Percentiles rank a stretch among this genome's conserved stretches.
Evolutionary conservation across 2,797 vertebrate species (phyloP).

Genomic region (Sebastiscus tertius): DNA sequence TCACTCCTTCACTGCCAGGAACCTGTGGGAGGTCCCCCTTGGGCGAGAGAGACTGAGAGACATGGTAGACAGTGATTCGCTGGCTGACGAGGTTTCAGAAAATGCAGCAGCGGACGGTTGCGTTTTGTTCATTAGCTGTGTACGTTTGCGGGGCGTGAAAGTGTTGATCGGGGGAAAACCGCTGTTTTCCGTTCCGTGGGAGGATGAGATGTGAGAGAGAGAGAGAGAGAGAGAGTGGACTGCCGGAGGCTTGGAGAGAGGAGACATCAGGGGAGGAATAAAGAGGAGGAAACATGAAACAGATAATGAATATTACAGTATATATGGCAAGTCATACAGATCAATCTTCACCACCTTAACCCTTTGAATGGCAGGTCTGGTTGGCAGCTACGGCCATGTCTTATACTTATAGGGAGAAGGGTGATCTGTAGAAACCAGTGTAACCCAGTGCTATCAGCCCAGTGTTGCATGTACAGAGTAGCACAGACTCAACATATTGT

Average conservation of each 20-base stretch:
- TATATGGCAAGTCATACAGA: neutral
- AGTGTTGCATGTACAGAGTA: neutral
- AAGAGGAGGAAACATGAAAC: neutral
- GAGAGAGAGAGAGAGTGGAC: conserved; percentile 5
- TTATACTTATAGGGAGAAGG: neutral
- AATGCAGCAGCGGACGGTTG: conserved; percentile 5
- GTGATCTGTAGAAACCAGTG: conserved; percentile 1
- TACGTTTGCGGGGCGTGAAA: neutral
- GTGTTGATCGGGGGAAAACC: conserved; percentile 6
- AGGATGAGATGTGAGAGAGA: conserved; percentile 7
- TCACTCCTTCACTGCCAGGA: conserved; percentile 66
- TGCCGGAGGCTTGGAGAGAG: neutral
- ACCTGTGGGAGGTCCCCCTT: conserved; percentile 65
- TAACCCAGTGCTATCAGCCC: neutral
- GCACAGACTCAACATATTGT: neutral
- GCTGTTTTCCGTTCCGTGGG: neutral
- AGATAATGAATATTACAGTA: neutral
- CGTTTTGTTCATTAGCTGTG: conserved; percentile 37
- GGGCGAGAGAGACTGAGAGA: conserved; percentile 51
- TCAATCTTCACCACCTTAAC: neutral
- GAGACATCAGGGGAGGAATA: neutral
- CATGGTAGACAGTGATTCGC: conserved; percentile 34
- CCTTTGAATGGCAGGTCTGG: neutral
- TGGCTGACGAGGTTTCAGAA: conserved; percentile 49
- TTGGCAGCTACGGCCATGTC: neutral